Evolutionary conservation across 1,140 invertebrate genomes (phyloP), one percentile per base, ranked within the genome.

Genomic region (Cotesia vestalis): DNA sequence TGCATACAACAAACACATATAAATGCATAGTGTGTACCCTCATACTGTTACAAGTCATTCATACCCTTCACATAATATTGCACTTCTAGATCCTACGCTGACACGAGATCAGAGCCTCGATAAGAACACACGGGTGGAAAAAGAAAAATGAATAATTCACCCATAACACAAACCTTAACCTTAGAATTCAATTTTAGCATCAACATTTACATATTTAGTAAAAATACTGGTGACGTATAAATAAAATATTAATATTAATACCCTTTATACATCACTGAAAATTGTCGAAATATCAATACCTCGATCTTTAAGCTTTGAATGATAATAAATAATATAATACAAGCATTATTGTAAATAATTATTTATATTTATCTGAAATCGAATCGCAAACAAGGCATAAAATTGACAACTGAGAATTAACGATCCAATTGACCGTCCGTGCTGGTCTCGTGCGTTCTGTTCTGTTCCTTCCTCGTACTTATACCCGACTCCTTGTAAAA

Each of bases 321-420:
- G 60, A 72, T 59, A 17, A 53, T 27, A 27, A 66, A 66, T 72
- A 20, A 52, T 34, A 68, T 53, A 4, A 68, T 38, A 57, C 36
- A 34, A 40, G 34, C 66, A 17, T 38, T 71, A 34, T 12, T 17
- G 53, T 64, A 59, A 34, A 9, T 40, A 38, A 66, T 69, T 59
- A 69, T 69, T 69, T 69, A 46, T 46, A 46, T 46, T 60, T 60
- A 60, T 66, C 57, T 51, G 11, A 11, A 53, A 55, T 59, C 35
- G 36, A 52, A 66, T 72, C 70, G 55, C 63, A 53, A 66, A 72
- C 6, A 35, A 53, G 64, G 40, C 35, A 52, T 63, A 40, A 53
- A 72, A 72, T 72, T 63, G 70, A 72, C 70, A 72, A 72, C 52
- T 27, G 40, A 72, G 70, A 72, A 72, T 72, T 72, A 72, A 72